Conservation (phyloP, 1,140 invertebrate genomes). For the Drosophila subobscura region DNA sequence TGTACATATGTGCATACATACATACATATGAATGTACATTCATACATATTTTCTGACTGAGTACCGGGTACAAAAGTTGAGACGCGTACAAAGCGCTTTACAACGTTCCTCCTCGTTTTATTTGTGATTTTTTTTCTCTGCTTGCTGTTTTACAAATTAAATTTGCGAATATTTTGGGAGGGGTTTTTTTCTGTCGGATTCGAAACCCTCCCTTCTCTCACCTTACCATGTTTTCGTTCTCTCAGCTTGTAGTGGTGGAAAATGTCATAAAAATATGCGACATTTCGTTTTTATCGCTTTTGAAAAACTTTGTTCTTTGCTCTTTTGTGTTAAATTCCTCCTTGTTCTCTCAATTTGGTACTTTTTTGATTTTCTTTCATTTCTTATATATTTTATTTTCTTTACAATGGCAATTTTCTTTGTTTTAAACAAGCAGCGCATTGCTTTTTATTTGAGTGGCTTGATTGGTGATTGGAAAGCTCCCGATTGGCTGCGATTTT, state of each 20-base stretch:
- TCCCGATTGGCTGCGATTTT: conserved; percentile 77
- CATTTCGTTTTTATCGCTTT: conserved; percentile 84
- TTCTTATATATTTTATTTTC: conserved; percentile 59
- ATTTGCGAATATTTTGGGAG: conserved; percentile 53
- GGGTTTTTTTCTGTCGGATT: not conserved
- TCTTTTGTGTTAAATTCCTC: conserved; percentile 47
- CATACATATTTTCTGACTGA: too few relatives aligned
- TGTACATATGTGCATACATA: too few relatives aligned
- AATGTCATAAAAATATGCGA: conserved; percentile 83
- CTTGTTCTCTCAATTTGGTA: conserved; percentile 36
- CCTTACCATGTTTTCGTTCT: conserved; percentile 15
- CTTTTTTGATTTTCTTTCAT: conserved; percentile 36
- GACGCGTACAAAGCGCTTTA: too few relatives aligned
- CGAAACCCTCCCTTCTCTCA: conserved; percentile 13
- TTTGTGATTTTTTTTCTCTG: conserved; percentile 22
- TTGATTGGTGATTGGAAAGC: conserved; percentile 77
- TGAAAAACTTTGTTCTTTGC: conserved; percentile 81
- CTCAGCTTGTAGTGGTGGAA: conserved; percentile 41
- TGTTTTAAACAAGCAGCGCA: conserved; percentile 80
- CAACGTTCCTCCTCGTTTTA: conserved; percentile 9
- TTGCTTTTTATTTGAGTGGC: conserved; percentile 75
- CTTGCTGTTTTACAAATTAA: conserved; percentile 57
- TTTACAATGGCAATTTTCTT: conserved; percentile 80
- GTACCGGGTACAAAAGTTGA: too few relatives aligned
- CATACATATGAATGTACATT: too few relatives aligned